Base-by-base conservation (phyloP, 2,113 vertebrate species). In the Plestiodon gilberti region DNA sequence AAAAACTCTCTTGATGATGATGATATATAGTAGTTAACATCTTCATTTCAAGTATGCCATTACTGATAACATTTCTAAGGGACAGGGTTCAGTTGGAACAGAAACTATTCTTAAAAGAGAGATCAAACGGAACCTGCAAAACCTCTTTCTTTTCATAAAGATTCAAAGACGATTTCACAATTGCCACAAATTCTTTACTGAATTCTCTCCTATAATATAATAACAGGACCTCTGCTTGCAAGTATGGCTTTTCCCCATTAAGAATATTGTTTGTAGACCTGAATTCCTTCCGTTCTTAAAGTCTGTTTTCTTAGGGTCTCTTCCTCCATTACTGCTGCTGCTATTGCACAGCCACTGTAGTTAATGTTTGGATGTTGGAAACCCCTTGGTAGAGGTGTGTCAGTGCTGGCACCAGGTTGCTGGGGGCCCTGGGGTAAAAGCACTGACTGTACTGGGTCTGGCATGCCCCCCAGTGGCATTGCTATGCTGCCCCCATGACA, bases 11-110 rank as follows among this genome's bases (percentile, higher is more conserved):
- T 25, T 35, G 82, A 70, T 89, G 81, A 48, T 48, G 43, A 48
- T 48, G 43, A 33, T 86, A 83, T 78, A 91, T 88, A 86, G 86
- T 48, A 8, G 43, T 48, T 48, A 92, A 74, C 79, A 38, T n/a
- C 62, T 74, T 82, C 10, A 83, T 92, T 93, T 95, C 69, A 93
- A 89, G 89, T 87, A 73, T 64, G 89, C 43, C 81, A 90, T 81
- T 91, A 85, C 76, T 76, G 92, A 93, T 95, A 77, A 25, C 89
- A 93, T 96, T 93, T 90, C 57, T 83, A 93, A 93, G 81, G 87
- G 94, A 88, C 74, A 83, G 3, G 1, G 57, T 79, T 92, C 94
- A 93, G 74, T 74, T 48, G 38, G 20, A 75, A n/a, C 28, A 84
- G 28, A 62, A 64, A 74, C 30, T 48, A 18, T 9, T 40, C 22